Conservation (phyloP, 2,888 invertebrate genomes). For the Thysanoteuthis rhombus region DNA sequence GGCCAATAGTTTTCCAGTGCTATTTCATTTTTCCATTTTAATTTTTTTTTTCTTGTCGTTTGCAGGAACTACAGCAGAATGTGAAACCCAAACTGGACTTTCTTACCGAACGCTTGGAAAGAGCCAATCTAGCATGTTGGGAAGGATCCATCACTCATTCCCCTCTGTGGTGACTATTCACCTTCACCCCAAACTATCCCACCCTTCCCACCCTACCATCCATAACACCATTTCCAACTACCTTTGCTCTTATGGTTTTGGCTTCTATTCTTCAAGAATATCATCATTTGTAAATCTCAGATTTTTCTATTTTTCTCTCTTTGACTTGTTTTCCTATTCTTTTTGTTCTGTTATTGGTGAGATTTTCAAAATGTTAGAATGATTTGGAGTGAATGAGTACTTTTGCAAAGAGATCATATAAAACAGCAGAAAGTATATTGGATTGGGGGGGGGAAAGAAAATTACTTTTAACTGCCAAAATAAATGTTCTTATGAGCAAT, state of each 20-base stretch:
- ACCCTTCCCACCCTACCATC: not conserved
- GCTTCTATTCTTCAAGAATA: not conserved
- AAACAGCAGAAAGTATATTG: not conserved
- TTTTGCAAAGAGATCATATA: not conserved
- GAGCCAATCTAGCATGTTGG: not conserved
- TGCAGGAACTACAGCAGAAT: constrained; percentile 20
- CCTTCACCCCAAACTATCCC: not conserved
- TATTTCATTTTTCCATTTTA: not conserved
- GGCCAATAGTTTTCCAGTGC: too few species aligned
- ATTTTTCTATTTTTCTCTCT: not conserved
- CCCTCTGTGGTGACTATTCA: constrained; percentile 22
- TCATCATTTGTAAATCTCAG: not conserved
- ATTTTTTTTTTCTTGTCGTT: not conserved
- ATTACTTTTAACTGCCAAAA: too few species aligned
- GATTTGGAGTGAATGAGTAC: not conserved
- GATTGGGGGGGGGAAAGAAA: not conserved
- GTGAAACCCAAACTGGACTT: constrained; percentile 19
- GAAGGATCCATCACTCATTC: constrained; percentile 12
- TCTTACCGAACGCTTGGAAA: not conserved
- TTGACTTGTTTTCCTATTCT: not conserved
- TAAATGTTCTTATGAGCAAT: too few species aligned
- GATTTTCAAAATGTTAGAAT: not conserved
- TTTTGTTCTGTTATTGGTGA: too few species aligned
- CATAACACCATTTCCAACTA: not conserved
- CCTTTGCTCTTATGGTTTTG: not conserved